phyloP scores from a whole-genome alignment of 2,113 vertebrate genomes.

The Prietella phreatophila region DNA sequence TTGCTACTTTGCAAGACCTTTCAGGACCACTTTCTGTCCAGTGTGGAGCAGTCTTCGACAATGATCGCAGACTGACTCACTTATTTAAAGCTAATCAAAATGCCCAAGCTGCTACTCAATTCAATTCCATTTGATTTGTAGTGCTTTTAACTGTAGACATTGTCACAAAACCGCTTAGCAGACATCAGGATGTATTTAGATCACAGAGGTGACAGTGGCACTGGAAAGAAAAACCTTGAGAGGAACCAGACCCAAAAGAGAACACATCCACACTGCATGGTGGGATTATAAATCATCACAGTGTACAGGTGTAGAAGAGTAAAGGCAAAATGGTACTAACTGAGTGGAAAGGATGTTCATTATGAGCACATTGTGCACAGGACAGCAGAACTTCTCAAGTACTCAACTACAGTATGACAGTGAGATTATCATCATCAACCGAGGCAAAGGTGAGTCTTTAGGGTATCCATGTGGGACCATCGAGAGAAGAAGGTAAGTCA shows the following conservation, averaged over 20 bases:
- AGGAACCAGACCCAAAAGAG: background rate
- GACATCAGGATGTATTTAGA: background rate
- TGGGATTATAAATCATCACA: background rate
- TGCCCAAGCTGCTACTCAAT: background rate
- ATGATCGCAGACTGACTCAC: background rate
- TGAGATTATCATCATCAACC: background rate
- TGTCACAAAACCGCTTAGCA: background rate
- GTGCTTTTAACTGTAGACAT: background rate
- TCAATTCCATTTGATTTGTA: constrained; percentile 6
- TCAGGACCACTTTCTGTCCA: background rate
- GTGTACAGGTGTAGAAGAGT: background rate
- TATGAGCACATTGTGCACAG: background rate
- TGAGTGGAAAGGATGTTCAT: background rate
- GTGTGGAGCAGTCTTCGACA: background rate
- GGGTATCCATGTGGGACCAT: background rate
- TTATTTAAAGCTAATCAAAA: background rate
- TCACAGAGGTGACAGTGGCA: background rate
- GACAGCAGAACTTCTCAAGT: background rate
- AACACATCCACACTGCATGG: background rate
- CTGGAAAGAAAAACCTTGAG: background rate
- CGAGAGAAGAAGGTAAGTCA: background rate
- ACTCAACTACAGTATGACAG: background rate
- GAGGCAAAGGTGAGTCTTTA: background rate
- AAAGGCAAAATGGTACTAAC: background rate
- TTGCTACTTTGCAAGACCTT: background rate